These are phyloP conservation scores for Macrocentrus cingulum DNA, from an alignment of 1,140 invertebrate genomes.

Conservation along the genomic window DNA sequence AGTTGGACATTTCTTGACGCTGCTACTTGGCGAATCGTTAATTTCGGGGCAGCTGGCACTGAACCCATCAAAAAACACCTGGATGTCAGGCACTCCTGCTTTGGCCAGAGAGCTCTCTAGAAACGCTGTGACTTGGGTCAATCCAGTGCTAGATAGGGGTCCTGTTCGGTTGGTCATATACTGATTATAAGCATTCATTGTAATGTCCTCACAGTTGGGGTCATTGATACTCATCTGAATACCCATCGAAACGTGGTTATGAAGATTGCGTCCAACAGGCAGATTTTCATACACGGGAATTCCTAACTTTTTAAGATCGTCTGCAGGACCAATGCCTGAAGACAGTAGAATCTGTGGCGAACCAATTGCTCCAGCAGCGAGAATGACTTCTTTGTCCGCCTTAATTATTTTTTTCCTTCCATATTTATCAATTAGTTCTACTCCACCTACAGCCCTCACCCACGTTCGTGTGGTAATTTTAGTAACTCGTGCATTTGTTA, in stretches of 20 bases:
- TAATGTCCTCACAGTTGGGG: slow-evolving; percentile 43
- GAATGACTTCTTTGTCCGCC: slow-evolving; percentile 64
- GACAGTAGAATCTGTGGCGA: slow-evolving; percentile 71
- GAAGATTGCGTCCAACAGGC: slow-evolving; percentile 63
- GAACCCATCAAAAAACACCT: slow-evolving; percentile 55
- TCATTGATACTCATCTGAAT: slow-evolving; percentile 52
- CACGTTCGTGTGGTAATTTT: slow-evolving; percentile 56
- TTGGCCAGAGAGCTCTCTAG: slow-evolving; percentile 45
- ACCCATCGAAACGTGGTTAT: slow-evolving; percentile 59
- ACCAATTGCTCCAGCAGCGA: slow-evolving; percentile 69
- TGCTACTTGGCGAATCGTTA: slow-evolving; percentile 47
- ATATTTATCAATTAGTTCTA: slow-evolving; percentile 62
- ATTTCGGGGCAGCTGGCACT: slow-evolving; percentile 47
- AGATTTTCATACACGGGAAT: slow-evolving; percentile 59
- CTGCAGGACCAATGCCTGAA: slow-evolving; percentile 68
- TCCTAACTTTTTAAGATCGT: slow-evolving; percentile 59
- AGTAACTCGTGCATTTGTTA: slow-evolving; percentile 56
- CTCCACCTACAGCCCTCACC: slow-evolving; percentile 60
- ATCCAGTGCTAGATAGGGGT: slow-evolving; percentile 54
- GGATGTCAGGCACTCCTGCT: slow-evolving; percentile 44
- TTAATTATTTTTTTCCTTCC: slow-evolving; percentile 39
- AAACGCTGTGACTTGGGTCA: slow-evolving; percentile 57
- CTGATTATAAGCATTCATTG: slow-evolving; percentile 46
- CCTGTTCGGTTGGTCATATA: slow-evolving; percentile 51
- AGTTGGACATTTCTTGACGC: slow-evolving; percentile 35